Evolutionary conservation across 1,140 invertebrate genomes (phyloP).

Genomic region (Drosophila ananassae): DNA sequence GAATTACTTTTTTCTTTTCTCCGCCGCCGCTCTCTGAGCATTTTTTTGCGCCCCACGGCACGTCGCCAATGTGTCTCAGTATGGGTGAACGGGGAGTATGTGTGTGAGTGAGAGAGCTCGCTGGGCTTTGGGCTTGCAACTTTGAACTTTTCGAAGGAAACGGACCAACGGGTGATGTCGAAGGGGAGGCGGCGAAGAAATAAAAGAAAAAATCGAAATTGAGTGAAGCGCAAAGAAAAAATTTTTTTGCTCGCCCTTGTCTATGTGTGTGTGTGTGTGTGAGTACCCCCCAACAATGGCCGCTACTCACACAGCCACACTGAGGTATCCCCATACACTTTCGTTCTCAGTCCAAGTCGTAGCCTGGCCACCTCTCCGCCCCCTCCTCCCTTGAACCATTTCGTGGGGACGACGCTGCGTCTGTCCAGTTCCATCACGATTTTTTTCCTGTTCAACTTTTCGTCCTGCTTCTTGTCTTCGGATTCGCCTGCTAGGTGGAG

Average conservation of each 20-base stretch:
- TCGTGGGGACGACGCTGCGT: slow-evolving; percentile 57
- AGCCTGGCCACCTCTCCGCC: slow-evolving; percentile 20
- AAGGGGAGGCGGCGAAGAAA: slow-evolving; percentile 54
- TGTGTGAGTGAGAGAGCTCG: slow-evolving; percentile 43
- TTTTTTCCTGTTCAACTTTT: slow-evolving; percentile 74
- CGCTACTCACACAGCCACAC: slow-evolving; percentile 50
- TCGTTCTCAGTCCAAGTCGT: slow-evolving; percentile 76
- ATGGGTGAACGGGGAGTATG: slow-evolving; percentile 26
- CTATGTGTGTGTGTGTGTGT: slow-evolving; percentile 31
- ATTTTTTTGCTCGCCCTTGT: slow-evolving; percentile 40
- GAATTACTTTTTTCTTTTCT: slow-evolving; percentile 64
- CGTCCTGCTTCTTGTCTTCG: slow-evolving; percentile 80
- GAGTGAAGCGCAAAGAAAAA: slow-evolving; percentile 80
- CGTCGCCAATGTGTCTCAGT: slow-evolving; percentile 63
- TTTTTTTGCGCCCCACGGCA: slow-evolving; percentile 64
- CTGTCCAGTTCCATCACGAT: slow-evolving; percentile 76
- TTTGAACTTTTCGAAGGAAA: slow-evolving; percentile 81
- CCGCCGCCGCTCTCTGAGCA: slow-evolving; percentile 56
- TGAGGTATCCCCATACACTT: slow-evolving; percentile 64
- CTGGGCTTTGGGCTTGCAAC: slow-evolving; percentile 58
- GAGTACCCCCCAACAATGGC: slow-evolving; percentile 63
- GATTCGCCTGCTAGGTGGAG: slow-evolving; percentile 61
- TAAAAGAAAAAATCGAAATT: slow-evolving; percentile 76
- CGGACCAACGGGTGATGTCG: slow-evolving; percentile 37
- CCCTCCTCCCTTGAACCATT: slow-evolving; percentile 17